Evolutionary conservation across 1,140 invertebrate species (phyloP).

Genomic region (Pseudomyrmex dendroicus): DNA sequence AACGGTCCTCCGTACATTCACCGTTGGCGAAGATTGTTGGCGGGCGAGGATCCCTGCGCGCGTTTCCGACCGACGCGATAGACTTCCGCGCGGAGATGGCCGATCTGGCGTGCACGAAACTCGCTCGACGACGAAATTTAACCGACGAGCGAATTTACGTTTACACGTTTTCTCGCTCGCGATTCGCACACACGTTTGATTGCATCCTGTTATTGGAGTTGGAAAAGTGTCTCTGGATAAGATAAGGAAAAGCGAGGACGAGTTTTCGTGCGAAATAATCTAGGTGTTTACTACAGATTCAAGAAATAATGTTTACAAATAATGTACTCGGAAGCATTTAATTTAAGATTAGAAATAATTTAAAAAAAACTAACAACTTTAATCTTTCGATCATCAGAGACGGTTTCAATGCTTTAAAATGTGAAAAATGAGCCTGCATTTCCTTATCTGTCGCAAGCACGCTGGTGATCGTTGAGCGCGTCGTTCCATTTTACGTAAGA

Average conservation of each 20-base stretch:
- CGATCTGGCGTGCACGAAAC: slow-evolving; percentile 45
- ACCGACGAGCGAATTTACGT: slow-evolving; percentile 25
- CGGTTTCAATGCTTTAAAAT: background rate
- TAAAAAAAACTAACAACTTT: background rate
- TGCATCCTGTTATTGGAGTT: slow-evolving; percentile 16
- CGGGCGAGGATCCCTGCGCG: slow-evolving; percentile 1
- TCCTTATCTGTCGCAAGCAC: slow-evolving; percentile 25
- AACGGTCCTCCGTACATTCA: slow-evolving; percentile 19
- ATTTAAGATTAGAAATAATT: background rate
- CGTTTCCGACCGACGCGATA: background rate
- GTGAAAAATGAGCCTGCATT: background rate
- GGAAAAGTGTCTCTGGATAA: background rate
- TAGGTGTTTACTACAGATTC: background rate
- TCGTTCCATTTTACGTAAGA: background rate
- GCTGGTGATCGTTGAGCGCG: slow-evolving; percentile 16
- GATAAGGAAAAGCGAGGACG: slow-evolving; percentile 31
- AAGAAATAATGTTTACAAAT: no score
- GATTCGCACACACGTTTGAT: slow-evolving; percentile 37
- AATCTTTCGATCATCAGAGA: background rate
- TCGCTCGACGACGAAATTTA: background rate
- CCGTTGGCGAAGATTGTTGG: slow-evolving; percentile 57
- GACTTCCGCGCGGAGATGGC: slow-evolving; percentile 39
- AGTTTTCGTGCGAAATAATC: slow-evolving; percentile 31
- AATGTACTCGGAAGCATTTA: no score
- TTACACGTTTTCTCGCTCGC: slow-evolving; percentile 4